Base-by-base conservation (phyloP, 2,113 vertebrate species). In the Tachycineta bicolor region DNA sequence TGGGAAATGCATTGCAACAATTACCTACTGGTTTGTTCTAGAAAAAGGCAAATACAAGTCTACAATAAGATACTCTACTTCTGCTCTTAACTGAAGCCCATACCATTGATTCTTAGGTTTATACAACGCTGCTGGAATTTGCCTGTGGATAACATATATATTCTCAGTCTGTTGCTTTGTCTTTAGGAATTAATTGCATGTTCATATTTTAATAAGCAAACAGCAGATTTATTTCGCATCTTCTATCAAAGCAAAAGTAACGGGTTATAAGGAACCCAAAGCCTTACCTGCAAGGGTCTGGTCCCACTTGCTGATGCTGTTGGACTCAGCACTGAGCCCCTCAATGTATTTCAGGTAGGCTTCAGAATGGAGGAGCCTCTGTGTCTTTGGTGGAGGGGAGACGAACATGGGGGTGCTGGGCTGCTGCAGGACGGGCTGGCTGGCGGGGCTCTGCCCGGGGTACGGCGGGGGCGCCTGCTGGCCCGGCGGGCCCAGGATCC, bases 281-380 rank as follows among this genome's bases (percentile, higher is more conserved):
- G 64, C 69, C 96, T 98, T 93, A 99, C 99, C 99, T 98, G 99
- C 98, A 34, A 99, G 98, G 3, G 99, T 98, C 96, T 99, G 99
- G 98, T 99, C 99, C 99, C 99, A 99, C 94, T 99, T 99, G 98
- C 99, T 99, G 93, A 99, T 98, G 17, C 99, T 99, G 59, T 97
- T 98, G 10, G 99, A 99, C 59, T 99, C 99, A 14, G 99, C 98
- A 70, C 98, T 98, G n/a, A 99, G 99, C 53, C 99, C 99, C 96
- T 99, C 99, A 0, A 99, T 99, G 70, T 99, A 99, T 96, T 98
- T 99, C 95, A 99, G 98, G 90, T 99, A 99, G 19, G 99, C 99
- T 95, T 99, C 99, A 26, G 99, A 99, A 89, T 99, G 99, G 53
- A 99, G 99, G 91, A 99, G 98, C 77, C 99, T 98, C 90, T 99